Conservation (phyloP, 2,888 invertebrate species). For the Eremobia ochroleuca region DNA sequence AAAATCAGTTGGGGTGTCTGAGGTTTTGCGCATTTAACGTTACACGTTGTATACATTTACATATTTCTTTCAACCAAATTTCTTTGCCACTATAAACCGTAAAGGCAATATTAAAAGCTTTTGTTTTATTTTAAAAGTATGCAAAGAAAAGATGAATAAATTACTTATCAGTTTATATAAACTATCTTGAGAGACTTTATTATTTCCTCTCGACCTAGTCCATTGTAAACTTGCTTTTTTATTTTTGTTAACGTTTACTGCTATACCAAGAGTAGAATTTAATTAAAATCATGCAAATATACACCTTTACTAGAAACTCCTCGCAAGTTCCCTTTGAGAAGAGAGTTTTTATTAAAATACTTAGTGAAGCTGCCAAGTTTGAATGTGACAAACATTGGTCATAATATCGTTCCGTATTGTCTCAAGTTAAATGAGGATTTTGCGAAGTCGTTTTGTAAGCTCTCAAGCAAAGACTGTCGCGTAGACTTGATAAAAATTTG, state of each 20-base stretch:
- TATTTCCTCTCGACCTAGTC: slow-evolving; percentile 37
- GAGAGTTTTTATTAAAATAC: slow-evolving; percentile 77
- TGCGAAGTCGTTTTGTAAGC: slow-evolving; percentile 46
- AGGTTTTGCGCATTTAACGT: too few relatives aligned
- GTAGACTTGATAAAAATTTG: slow-evolving; percentile 24
- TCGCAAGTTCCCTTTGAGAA: slow-evolving; percentile 67
- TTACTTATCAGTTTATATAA: slow-evolving; percentile 54
- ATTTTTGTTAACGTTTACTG: slow-evolving; percentile 63
- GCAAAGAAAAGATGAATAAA: slow-evolving; percentile 28
- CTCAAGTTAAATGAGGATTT: slow-evolving; percentile 68
- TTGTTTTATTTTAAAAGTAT: slow-evolving; percentile 44
- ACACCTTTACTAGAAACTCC: slow-evolving; percentile 73
- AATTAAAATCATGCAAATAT: slow-evolving; percentile 84
- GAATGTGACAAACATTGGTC: slow-evolving; percentile 74
- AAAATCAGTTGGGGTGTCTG: too few relatives aligned
- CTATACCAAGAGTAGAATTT: slow-evolving; percentile 69
- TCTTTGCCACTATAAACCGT: slow-evolving; percentile 29
- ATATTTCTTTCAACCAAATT: slow-evolving; percentile 52
- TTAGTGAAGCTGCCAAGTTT: slow-evolving; percentile 69
- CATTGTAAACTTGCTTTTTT: slow-evolving; percentile 48
- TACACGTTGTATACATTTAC: too few relatives aligned
- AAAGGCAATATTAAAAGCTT: slow-evolving; percentile 41
- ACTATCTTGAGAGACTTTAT: slow-evolving; percentile 45
- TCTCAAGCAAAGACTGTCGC: slow-evolving; percentile 24
- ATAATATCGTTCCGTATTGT: slow-evolving; percentile 66